Base-by-base conservation (phyloP, 2,888 invertebrate species). In the Achlya flavicornis region DNA sequence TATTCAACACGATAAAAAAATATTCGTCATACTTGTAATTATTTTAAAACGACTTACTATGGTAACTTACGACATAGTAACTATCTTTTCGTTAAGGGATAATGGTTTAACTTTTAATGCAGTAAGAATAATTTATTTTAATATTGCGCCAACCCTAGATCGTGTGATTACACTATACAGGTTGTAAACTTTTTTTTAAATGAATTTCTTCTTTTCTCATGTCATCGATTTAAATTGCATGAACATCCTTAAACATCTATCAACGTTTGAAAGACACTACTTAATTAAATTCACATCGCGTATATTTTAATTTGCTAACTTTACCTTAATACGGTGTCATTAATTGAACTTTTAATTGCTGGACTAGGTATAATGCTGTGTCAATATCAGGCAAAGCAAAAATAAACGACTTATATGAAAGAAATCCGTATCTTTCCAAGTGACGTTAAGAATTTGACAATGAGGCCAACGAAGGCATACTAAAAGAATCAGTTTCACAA, bases 401-500 rank as follows among this genome's bases (percentile, higher is more conserved):
- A 5, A 7, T 48, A 48, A n/a, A 48, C 53, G 19, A 19, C 19
- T 53, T 19, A 53, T 53, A 19, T 6, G 8, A n/a, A 53, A 53
- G 16, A 53, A 53, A 48, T 48, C 53, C n/a, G n/a, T 19, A 10
- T 16, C 48, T 14, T 48, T 48, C n/a, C 6, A 1, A 46, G 14
- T 48, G 1, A 48, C 16, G n/a, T 16, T 16, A 19, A 12, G 0
- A 33, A 33, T 58, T n/a, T 10, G 35, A 16, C 19, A 8, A 10
- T 16, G 8, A 58, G 7, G 4, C 14, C 10, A 3, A 35, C 38
- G 32, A 12, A 41, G 41, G 7, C 3, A 58, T 58, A 0, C 6
- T 33, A 43, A 14, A 2, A 41, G 2, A 61, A 64, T 61, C 63
- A 35, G 65, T 63, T 26, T 75, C 83, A 90, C 32, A 90, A 78